Evolutionary conservation across 2,113 vertebrate species (phyloP), one percentile per base, ranked within the genome.

Genomic region (Tretioscincus oriximinensis): DNA sequence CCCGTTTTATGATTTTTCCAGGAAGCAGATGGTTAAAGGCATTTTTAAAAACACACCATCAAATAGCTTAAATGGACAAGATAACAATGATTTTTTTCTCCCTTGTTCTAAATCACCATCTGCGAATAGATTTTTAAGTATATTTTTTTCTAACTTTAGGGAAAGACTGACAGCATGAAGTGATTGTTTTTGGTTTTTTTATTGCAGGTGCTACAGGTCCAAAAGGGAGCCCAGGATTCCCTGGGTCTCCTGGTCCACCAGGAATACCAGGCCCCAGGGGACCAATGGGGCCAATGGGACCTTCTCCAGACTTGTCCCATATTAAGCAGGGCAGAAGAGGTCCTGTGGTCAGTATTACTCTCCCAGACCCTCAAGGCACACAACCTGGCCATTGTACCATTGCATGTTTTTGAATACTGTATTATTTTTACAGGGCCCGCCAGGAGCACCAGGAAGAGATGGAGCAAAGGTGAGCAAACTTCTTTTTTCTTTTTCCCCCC

Each of bases 251-350:
- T 12, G 98, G 98, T 14, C 90, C 94, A 61, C 95, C 97, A 0
- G 98, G 98, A 22, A 93, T 94, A 71, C 96, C 97, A 1, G 98
- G 98, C 54, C 97, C 97, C 0, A 95, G 97, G 58, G 98, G 98
- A 86, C 95, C 97, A 3, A 99, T 99, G 98, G 98, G 98, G 77
- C 98, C 97, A 11, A 96, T 97, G 84, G 98, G 98, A 45, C 98
- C 97, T 5, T 97, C 98, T 81, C 97, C 98, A 65, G 98, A 99
- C 31, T 92, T 99, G 86, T 96, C 96, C 64, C 97, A 97, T 86
- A 95, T 99, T 84, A 99, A 98, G 88, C 97, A 97, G 90, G 98
- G 98, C 83, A 95, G 97, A 67, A 94, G 98, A 68, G 98, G 98
- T 70, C 95, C 98, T 1, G 94, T 99, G 97, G 98, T 99, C 80